Evolutionary conservation across 2,888 invertebrate species (phyloP), one percentile per base, ranked within the genome.

Genomic region (Laspeyria flexula): DNA sequence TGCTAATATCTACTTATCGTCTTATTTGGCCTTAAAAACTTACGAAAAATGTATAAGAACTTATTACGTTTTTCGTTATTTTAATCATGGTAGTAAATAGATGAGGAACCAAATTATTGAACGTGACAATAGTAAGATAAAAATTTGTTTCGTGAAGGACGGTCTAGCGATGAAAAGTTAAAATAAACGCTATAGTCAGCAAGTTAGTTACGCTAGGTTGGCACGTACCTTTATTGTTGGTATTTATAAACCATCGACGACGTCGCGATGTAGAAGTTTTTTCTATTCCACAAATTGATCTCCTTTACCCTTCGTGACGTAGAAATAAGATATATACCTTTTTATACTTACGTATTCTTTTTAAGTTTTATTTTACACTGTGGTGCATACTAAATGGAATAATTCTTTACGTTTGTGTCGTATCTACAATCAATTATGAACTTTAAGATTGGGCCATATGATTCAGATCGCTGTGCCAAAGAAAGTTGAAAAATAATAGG

Each of bases 211-310:
- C 41, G 35, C 48, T 37, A 55, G 34, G 34, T 47, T 50, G 55
- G 48, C 1, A 3, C 6, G 25, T 21, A 23, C 6, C n/a, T 42
- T 43, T 43, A 55, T 54, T 77, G 75, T 79, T 77, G 57, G 52
- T 61, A 57, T 56, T 50, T 54, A n/a, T n/a, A 41, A 48, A 51
- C 40, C 30, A n/a, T n/a, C n/a, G n/a, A n/a, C n/a, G n/a, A n/a
- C n/a, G 21, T 45, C 15, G 13, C 34, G 16, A 44, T 57, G 43
- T 30, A 34, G 42, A 46, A 56, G 49, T 75, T 53, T 82, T 89
- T 89, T 86, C 78, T 88, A 89, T 89, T 86, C 88, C 86, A 68
- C 83, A 62, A 31, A 83, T 89, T 88, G 72, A 84, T 81, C 79
- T 88, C 89, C 88, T 81, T 52, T 71, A 72, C 85, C 86, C 85